A percentile compares a stretch with the other conserved stretches of the same genome.
These are phyloP conservation scores for Suillia variegata DNA, from an alignment of 2,888 invertebrate genomes.

Conservation along the genomic window DNA sequence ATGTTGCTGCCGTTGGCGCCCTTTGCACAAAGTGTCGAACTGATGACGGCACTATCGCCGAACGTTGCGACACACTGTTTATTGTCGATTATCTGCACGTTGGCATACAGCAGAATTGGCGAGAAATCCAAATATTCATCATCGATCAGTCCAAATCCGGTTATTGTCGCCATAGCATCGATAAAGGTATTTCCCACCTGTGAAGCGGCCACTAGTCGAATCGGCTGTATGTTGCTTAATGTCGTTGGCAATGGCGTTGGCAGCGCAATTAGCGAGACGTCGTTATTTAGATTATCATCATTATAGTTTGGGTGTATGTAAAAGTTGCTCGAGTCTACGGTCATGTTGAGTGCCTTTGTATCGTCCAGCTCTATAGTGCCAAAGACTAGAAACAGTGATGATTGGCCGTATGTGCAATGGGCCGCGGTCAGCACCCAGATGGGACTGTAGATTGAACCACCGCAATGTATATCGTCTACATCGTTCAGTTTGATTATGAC, in stretches of 20 bases:
- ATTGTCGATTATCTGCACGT: slow-evolving; percentile 49
- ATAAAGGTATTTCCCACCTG: slow-evolving; percentile 37
- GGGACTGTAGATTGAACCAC: slow-evolving; percentile 51
- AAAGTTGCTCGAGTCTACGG: slow-evolving; percentile 40
- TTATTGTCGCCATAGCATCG: slow-evolving; percentile 41
- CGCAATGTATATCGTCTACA: slow-evolving; percentile 48
- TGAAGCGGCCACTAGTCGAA: slow-evolving; percentile 37
- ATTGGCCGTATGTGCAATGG: slow-evolving; percentile 47
- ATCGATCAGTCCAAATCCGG: slow-evolving; percentile 51
- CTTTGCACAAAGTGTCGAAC: slow-evolving; percentile 47
- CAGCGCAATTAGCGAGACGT: slow-evolving; percentile 50
- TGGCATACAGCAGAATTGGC: slow-evolving; percentile 41
- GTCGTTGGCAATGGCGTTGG: slow-evolving; percentile 41
- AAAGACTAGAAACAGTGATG: slow-evolving; percentile 44
- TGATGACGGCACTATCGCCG: slow-evolving; percentile 36
- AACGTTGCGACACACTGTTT: slow-evolving; percentile 39
- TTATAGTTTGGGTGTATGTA: slow-evolving; percentile 51
- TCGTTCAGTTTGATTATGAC: slow-evolving; percentile 50
- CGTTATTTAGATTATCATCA: slow-evolving; percentile 44
- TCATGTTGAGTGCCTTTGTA: slow-evolving; percentile 39
- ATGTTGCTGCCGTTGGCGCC: slow-evolving; percentile 43
- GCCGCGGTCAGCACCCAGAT: slow-evolving; percentile 57
- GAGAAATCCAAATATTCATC: slow-evolving; percentile 53
- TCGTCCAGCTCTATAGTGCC: slow-evolving; percentile 44
- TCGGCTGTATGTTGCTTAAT: slow-evolving; percentile 42